Percentiles rank a stretch among this genome's conserved stretches.
phyloP scores from a whole-genome alignment of 2,888 invertebrate species.

The Orthosia gracilis region DNA sequence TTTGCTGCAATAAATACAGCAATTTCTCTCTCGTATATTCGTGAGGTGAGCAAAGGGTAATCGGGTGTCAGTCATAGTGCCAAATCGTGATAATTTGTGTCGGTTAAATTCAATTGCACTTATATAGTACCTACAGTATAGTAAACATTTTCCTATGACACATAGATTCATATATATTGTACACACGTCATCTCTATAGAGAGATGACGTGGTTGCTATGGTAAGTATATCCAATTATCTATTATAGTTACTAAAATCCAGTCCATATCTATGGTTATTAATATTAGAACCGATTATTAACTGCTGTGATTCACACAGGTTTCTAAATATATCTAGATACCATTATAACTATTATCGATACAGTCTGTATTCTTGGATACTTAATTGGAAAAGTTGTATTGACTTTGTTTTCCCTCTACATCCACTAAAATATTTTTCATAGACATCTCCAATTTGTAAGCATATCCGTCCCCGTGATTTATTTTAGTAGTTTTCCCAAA shows the following conservation, averaged over 20 bases:
- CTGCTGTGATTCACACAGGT: neutral
- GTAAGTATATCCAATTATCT: too few species aligned
- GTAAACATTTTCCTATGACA: too few species aligned
- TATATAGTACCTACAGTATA: neutral
- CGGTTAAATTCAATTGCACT: conserved; percentile 17
- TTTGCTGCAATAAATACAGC: conserved; percentile 59
- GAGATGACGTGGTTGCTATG: too few species aligned
- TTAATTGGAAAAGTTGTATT: conserved; percentile 55
- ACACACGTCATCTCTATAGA: too few species aligned
- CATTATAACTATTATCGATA: neutral
- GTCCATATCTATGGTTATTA: too few species aligned
- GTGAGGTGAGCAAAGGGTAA: conserved; percentile 62
- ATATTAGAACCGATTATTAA: neutral
- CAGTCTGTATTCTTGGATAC: neutral
- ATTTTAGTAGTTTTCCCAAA: conserved; percentile 50
- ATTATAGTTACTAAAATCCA: neutral
- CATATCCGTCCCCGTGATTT: conserved; percentile 49
- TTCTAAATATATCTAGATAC: neutral
- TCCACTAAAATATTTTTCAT: conserved; percentile 46
- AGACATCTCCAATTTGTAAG: conserved; percentile 48
- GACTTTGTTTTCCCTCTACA: conserved; percentile 31
- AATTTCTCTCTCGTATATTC: conserved; percentile 50
- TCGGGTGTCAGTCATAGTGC: conserved; percentile 60
- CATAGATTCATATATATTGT: too few species aligned
- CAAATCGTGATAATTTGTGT: conserved; percentile 47